These are phyloP conservation scores for Thunnus maccoyii DNA, from an alignment of 2,113 vertebrate genomes.

Conservation along the genomic window DNA sequence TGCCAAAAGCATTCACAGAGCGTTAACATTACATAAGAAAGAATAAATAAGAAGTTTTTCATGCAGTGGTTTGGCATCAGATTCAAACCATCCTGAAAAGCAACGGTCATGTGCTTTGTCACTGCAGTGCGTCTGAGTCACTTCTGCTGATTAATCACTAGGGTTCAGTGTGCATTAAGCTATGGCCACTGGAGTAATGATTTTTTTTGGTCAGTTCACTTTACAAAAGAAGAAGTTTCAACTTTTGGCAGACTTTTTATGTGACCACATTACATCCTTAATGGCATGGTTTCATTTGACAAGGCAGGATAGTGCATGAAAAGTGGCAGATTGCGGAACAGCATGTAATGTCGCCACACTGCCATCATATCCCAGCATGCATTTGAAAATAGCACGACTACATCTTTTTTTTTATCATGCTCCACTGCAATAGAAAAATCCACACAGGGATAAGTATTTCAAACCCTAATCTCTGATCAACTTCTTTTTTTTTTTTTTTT, in stretches of 20 bases:
- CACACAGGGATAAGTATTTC: no score
- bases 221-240: neutral
- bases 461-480: no score
- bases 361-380: neutral
- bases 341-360: neutral
- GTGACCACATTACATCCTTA: neutral
- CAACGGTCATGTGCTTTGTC: neutral
- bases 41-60: no score
- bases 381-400: neutral
- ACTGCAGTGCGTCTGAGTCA: neutral
- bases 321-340: neutral
- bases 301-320: neutral
- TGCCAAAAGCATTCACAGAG: no score
- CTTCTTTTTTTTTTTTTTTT: no score
- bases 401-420: neutral
- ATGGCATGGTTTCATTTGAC: neutral
- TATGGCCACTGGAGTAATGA: neutral
- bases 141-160: constrained; percentile 28
- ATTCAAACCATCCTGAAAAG: neutral
- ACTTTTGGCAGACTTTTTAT: neutral
- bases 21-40: no score
- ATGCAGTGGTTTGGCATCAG: neutral
- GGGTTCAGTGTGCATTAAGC: constrained; percentile 44
- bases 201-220: neutral
- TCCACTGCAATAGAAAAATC: neutral